Percentiles rank a stretch among this genome's conserved stretches.
These are phyloP conservation scores for Coelopa frigida DNA, from an alignment of 1,140 invertebrate species.

Conservation along the genomic window DNA sequence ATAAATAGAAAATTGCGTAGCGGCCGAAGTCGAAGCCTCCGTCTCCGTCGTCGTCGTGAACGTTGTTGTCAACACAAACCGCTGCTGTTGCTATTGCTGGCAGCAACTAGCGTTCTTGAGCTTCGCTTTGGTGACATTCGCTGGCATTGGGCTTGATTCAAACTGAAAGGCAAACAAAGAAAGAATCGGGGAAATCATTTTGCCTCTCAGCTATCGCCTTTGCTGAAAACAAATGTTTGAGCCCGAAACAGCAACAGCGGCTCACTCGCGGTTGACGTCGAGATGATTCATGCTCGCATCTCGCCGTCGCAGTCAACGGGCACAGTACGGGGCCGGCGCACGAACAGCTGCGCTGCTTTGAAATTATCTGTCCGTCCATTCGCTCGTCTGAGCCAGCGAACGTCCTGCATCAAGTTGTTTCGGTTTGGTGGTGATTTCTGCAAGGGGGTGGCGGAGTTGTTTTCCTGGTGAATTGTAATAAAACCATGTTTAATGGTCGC, in stretches of 20 bases:
- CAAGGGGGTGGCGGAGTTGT: too few relatives aligned
- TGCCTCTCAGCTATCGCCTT: conserved; percentile 2
- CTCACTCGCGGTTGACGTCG: too few relatives aligned
- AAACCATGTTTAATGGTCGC: too few relatives aligned
- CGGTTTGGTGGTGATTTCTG: too few relatives aligned
- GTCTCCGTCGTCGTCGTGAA: not conserved
- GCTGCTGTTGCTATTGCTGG: not conserved
- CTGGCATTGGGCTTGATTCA: not conserved
- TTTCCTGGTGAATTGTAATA: too few relatives aligned
- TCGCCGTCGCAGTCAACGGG: too few relatives aligned
- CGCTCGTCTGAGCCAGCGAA: too few relatives aligned
- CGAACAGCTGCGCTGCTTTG: too few relatives aligned
- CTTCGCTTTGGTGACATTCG: conserved; percentile 1
- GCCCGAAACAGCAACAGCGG: not conserved
- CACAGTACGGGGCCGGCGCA: too few relatives aligned
- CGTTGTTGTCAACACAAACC: not conserved
- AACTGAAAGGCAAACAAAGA: not conserved
- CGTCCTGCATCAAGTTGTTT: too few relatives aligned
- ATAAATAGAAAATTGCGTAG: conserved; percentile 45
- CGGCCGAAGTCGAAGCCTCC: conserved; percentile 26
- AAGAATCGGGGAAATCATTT: not conserved
- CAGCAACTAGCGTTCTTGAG: not conserved
- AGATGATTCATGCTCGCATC: too few relatives aligned
- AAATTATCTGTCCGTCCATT: too few relatives aligned
- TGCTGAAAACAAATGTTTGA: not conserved